Evolutionary conservation across 2,888 invertebrate species (phyloP), one percentile per base, ranked within the genome.

Genomic region (Microctonus brassicae): DNA sequence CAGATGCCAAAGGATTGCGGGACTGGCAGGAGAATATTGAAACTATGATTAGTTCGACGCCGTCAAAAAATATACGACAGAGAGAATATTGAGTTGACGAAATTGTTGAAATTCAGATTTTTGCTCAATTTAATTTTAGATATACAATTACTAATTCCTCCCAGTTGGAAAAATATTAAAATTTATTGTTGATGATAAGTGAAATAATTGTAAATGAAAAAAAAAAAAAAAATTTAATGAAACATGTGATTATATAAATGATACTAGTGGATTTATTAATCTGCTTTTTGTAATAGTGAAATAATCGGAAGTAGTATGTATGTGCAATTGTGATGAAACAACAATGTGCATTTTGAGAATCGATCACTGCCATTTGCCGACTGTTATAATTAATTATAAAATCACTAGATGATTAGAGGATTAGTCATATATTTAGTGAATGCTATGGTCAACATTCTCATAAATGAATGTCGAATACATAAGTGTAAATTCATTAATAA

Each of bases 41-140:
- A 62, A 79, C 81, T 67, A 76, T 85, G 70, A 83, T 82, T 60
- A 83, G 86, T 69, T 87, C 87, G 2, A 87, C 87, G 2, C 86
- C 86, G 3, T 87, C 86, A 2, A 86, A 82, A 65, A 76, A 71
- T 36, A 78, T 78, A 36, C 78, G 76, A 66, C 75, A 75, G 62
- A 76, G 65, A 63, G 75, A 76, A 22, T 13, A 10, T 11, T 55
- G 13, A 55, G 13, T 9, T 55, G 5, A n/a, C 2, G 26, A 22
- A 10, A 9, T 6, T 10, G 11, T 24, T 1, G 1, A n/a, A 11
- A 55, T n/a, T 20, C 1, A 1, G n/a, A 53, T 4, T 22, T 22
- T 53, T 55, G 24, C 11, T 10, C 55, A 55, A 20, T 10, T 0
- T 1, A 22, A 24, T 53, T 20, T 9, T n/a, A 55, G 3, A 55